Evolutionary conservation across 2,797 vertebrate genomes (phyloP), one percentile per base, ranked within the genome.

Genomic region (Pygocentrus nattereri): DNA sequence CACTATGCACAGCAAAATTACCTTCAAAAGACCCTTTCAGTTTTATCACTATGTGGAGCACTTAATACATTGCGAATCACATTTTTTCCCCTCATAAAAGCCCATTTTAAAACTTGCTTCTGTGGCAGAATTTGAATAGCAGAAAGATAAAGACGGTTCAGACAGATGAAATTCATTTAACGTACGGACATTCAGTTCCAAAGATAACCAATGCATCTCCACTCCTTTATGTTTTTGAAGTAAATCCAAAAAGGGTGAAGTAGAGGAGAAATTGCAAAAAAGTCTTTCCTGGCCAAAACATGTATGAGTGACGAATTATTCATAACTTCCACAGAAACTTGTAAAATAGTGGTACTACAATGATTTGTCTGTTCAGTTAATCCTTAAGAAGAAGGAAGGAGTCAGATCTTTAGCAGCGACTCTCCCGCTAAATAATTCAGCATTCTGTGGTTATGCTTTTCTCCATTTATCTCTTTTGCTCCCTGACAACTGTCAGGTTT

Each of bases 391-490:
- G 91, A 92, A 91, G 90, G 84, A 78, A 89, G 73, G 78, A 90
- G 88, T 90, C 89, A 88, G 90, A 92, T 92, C 91, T 91, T 90
- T 90, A 89, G 89, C 81, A 84, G 82, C 76, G 85, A 87, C 87
- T 80, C 70, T 73, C 80, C 87, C 84, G 85, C 87, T 93, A 90
- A 94, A 94, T 94, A 91, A 94, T 94, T 94, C 91, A 95, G 68
- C 85, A 81, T 76, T 82, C 89, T 87, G 88, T 87, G 88, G 88
- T 91, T 90, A 85, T 88, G 30, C 83, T 89, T 93, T 91, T 86
- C 86, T 83, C 88, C 78, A 87, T 91, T 92, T 91, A 87, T 89
- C 84, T 90, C 85, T 89, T 74, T 82, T 47, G 61, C 71, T 74
- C 31, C 47, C 80, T 86, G 89, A 91, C 92, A 93, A 87, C 87